These are phyloP conservation scores for Pocota personata DNA, from an alignment of 2,888 invertebrate genomes.

Conservation along the genomic window DNA sequence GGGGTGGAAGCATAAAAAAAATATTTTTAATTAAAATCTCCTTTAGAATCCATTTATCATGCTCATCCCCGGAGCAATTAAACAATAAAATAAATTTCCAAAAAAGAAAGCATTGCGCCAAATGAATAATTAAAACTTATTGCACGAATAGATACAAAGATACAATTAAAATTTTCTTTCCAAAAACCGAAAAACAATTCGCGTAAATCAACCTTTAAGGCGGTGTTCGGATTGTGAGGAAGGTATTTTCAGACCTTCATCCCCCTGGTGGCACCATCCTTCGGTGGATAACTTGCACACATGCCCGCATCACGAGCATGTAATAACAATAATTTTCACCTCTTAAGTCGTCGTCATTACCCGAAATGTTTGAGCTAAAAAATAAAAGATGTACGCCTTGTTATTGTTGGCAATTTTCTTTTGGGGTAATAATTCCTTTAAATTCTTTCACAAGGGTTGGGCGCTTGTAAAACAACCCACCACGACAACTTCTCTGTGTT, in stretches of 20 bases:
- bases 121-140: constrained; percentile 72
- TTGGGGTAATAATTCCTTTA: constrained; percentile 32
- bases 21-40: constrained; percentile 65
- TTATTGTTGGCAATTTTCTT: too few relatives aligned
- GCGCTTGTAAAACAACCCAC: constrained; percentile 44
- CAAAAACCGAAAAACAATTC: constrained; percentile 53
- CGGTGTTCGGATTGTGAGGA: constrained; percentile 25
- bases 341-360: constrained; percentile 68
- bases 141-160: constrained; percentile 27
- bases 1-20: constrained; percentile 16
- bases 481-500: constrained; percentile 50
- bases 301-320: constrained; percentile 20
- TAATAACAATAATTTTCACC: constrained; percentile 74
- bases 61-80: constrained; percentile 66
- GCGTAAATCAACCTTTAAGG: constrained; percentile 67
- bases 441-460: constrained; percentile 5
- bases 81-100: constrained; percentile 65
- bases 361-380: constrained; percentile 1
- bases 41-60: constrained; percentile 60
- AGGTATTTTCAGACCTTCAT: not conserved
- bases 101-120: not conserved
- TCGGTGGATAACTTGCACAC: constrained; percentile 4
- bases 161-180: constrained; percentile 55
- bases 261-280: not conserved
- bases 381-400: not conserved